Conservation (phyloP, 2,797 vertebrate species). For the Kryptolebias ocellatus region DNA sequence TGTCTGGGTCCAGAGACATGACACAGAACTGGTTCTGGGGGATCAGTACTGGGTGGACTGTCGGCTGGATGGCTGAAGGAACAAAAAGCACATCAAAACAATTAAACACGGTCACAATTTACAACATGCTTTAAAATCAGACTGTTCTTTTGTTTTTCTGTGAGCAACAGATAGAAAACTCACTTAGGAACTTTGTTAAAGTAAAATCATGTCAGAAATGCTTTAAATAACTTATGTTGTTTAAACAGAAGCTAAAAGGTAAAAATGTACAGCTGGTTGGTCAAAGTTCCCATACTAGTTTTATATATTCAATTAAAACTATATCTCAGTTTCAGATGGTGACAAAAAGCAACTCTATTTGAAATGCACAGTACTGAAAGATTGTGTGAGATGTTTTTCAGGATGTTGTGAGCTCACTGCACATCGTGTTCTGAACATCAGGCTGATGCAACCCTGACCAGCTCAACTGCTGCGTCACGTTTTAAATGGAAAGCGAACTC, state of each 20-base stretch:
- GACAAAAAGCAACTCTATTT: not conserved
- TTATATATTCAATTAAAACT: too few relatives aligned
- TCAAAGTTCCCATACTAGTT: too few relatives aligned
- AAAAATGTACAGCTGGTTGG: too few relatives aligned
- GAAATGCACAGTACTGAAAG: not conserved
- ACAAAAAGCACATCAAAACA: not conserved
- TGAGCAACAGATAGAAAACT: too few relatives aligned
- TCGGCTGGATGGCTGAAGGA: constrained; percentile 82
- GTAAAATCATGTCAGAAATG: too few relatives aligned
- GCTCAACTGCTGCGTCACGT: not conserved
- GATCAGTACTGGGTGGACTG: constrained; percentile 92
- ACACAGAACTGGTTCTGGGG: constrained; percentile 94
- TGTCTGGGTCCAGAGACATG: constrained; percentile 93
- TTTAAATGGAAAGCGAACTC: not conserved
- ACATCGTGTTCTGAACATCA: not conserved
- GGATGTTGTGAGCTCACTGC: not conserved
- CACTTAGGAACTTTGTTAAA: too few relatives aligned
- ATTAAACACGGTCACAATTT: too few relatives aligned
- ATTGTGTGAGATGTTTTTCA: not conserved
- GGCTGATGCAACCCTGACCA: not conserved
- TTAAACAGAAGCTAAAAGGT: too few relatives aligned
- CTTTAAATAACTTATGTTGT: too few relatives aligned
- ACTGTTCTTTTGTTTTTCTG: too few relatives aligned
- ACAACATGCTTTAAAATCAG: not conserved
- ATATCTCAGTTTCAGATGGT: too few relatives aligned